Evolutionary conservation across 2,888 invertebrate species (phyloP), one percentile per base, ranked within the genome.

Genomic region (Lissocephala sabroskyi): DNA sequence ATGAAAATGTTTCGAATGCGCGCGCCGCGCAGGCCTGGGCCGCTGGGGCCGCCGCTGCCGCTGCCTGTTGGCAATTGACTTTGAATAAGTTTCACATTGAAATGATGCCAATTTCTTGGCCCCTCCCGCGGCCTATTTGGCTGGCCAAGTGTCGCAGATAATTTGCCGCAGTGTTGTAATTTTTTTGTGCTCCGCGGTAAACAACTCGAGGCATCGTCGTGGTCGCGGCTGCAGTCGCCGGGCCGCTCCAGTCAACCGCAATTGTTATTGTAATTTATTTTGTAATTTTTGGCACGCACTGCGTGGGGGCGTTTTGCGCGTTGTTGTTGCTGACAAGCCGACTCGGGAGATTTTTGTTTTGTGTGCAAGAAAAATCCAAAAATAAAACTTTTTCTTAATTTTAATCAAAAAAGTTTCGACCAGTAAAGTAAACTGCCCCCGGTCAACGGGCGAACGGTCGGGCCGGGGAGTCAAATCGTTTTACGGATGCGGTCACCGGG

Each of bases 71-170:
- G 74, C 74, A 62, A 67, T 66, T 71, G 60, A 73, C 59, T 65
- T 65, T 68, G 62, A 64, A 66, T 66, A 75, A 66, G 74, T 76
- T 76, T 63, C 57, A 46, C 68, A 75, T 70, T 71, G 73, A 70
- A 70, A 64, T 56, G 60, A 51, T 75, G 71, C 64, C 75, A 75
- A 70, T 71, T 66, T 62, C 49, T 48, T 51, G 39, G 43, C 41
- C 51, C 41, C 63, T 53, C 53, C 39, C 23, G 40, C 52, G 55
- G 29, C 18, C 57, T n/a, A n/a, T n/a, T n/a, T n/a, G n/a, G n/a
- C n/a, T n/a, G n/a, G n/a, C n/a, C 56, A 56, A 64, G 50, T 62
- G 62, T 23, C 56, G 59, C 59, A 67, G 65, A 67, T 63, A 63
- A 66, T 66, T 65, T 63, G 66, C 48, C 50, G 60, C 49, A 42